Evolutionary conservation across 2,113 vertebrate genomes (phyloP).

Genomic region (Ariopsis seemanni): DNA sequence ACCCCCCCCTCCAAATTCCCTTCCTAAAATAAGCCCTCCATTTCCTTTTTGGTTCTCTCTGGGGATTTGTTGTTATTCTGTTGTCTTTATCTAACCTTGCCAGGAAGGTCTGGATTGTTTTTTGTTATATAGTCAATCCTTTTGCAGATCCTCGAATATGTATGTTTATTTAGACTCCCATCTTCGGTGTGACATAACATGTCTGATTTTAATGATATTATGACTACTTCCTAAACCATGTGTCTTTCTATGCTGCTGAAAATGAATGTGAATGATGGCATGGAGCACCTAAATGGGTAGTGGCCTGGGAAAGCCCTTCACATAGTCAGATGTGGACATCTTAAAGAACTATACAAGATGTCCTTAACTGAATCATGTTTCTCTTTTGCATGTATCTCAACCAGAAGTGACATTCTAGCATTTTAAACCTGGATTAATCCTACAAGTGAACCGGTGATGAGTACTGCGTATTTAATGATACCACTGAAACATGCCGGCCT

Average conservation of each 20-base stretch:
- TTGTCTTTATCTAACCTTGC: conserved; percentile 73
- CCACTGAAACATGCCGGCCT: neutral
- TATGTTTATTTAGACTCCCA: conserved; percentile 54
- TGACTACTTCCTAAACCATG: conserved; percentile 5
- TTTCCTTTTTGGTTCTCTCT: conserved; percentile 69
- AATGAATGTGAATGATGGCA: too few relatives aligned
- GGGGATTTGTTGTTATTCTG: conserved; percentile 72
- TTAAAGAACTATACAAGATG: neutral
- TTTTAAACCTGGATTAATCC: neutral
- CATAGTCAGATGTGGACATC: neutral
- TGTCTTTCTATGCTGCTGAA: neutral
- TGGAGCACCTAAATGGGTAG: neutral
- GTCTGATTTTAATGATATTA: conserved; percentile 34
- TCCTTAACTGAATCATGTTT: neutral
- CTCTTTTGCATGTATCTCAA: neutral
- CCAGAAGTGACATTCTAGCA: neutral
- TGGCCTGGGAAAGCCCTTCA: neutral
- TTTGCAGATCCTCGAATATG: conserved; percentile 62
- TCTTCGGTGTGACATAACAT: conserved; percentile 41
- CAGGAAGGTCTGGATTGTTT: conserved; percentile 69
- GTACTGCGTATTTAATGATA: neutral
- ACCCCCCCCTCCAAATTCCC: conserved; percentile 40
- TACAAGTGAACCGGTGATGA: neutral
- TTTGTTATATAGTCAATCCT: conserved; percentile 63
- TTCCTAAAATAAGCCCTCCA: conserved; percentile 67